Evolutionary conservation across 2,888 invertebrate genomes (phyloP).

Genomic region (Euclidia mi): DNA sequence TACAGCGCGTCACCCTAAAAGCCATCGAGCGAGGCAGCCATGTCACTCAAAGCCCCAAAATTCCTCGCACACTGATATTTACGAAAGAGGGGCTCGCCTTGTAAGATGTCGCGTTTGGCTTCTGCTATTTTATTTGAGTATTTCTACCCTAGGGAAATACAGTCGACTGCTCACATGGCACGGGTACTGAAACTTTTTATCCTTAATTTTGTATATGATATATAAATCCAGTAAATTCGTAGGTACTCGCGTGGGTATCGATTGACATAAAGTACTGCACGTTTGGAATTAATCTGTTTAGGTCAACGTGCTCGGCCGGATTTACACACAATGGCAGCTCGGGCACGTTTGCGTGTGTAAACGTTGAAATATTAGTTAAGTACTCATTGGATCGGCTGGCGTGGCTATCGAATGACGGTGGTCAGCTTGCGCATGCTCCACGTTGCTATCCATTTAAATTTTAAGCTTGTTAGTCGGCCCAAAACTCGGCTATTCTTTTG

Average conservation of each 20-base stretch:
- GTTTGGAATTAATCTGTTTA: constrained; percentile 72
- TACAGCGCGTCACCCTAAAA: constrained; percentile 57
- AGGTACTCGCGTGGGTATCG: constrained; percentile 41
- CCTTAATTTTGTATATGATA: constrained; percentile 49
- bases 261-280: constrained; percentile 57
- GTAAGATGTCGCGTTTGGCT: constrained; percentile 65
- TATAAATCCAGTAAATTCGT: constrained; percentile 51
- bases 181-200: constrained; percentile 54
- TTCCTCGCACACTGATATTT: constrained; percentile 72
- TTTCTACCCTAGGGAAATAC: constrained; percentile 66
- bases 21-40: constrained; percentile 62
- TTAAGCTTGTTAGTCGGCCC: constrained; percentile 56
- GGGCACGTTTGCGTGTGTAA: constrained; percentile 75
- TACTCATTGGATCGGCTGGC: constrained; percentile 62
- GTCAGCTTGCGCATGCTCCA: constrained; percentile 60
- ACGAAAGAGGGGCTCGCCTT: constrained; percentile 64
- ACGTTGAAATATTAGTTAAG: constrained; percentile 77
- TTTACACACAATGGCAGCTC: constrained; percentile 80
- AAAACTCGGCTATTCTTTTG: constrained; percentile 64
- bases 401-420: constrained; percentile 64
- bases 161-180: constrained; percentile 58
- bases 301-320: constrained; percentile 73
- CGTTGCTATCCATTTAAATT: constrained; percentile 59
- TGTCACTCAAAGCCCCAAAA: constrained; percentile 72
- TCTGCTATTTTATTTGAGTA: constrained; percentile 66